Evolutionary conservation across 2,113 vertebrate genomes (phyloP), one percentile per base, ranked within the genome.

Genomic region (Neopipo cinnamomea): DNA sequence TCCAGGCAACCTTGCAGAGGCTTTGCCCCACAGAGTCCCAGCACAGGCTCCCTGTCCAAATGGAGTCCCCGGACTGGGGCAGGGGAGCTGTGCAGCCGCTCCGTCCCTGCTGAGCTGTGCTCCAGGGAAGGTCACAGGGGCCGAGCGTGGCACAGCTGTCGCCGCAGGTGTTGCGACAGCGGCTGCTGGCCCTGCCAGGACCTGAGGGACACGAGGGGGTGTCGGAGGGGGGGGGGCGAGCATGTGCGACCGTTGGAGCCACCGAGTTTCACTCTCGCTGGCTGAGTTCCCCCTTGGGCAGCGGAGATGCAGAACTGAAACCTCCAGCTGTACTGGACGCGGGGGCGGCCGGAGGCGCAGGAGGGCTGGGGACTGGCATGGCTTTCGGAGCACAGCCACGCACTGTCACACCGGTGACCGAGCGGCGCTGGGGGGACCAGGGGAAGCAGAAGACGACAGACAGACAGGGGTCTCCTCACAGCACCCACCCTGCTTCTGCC

Each of bases 301-400:
- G 82, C 35, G 18, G 75, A 80, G 97, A 98, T 96, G 97, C 96
- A 98, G 98, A 98, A 98, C 91, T 92, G 98, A 98, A 98, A 98
- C 97, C 96, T 93, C 75, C 98, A 98, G 98, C 97, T 98, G 98
- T 44, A 79, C 50, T 61, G 89, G 96, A 71, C 72, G 95, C 61
- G 56, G 85, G 93, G 52, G 95, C 62, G 85, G 93, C 53, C 19
- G 42, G 68, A 46, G 31, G 31, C 5, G 3, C 41, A 16, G 65
- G 8, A 47, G 42, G 67, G 79, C 44, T 6, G 73, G 68, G 50
- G 68, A 21, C 37, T 4, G 2, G 56, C 50, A 5, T 0, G 0
- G 56, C 27, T 23, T 6, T 28, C 2, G 1, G 68, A 27, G 85
- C 65, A 27, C 12, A 46, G 76, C 85, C 81, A 75, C 0, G 5